phyloP scores from a whole-genome alignment of 1,140 invertebrate genomes.

The Listronotus bonariensis region DNA sequence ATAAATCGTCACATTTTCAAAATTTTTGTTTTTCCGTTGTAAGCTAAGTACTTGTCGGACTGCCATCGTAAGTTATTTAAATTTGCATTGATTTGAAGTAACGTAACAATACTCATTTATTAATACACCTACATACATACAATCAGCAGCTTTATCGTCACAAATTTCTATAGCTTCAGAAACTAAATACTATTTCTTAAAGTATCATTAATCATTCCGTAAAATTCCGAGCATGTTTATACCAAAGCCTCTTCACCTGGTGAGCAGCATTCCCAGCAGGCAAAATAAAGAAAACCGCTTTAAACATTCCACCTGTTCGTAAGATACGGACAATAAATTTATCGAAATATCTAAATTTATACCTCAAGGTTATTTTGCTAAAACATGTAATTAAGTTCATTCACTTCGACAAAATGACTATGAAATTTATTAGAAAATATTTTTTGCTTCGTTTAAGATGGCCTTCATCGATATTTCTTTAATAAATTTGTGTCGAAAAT shows the following conservation, averaged over 20 bases:
- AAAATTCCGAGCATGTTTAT: too few relatives aligned
- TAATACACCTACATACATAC: too few relatives aligned
- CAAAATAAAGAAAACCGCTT: slow-evolving; percentile 9
- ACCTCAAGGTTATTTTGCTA: slow-evolving; percentile 17
- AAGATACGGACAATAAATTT: slow-evolving; percentile 22
- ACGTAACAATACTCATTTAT: too few relatives aligned
- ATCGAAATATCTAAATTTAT: slow-evolving; percentile 27
- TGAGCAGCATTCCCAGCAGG: slow-evolving; percentile 6
- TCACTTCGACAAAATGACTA: slow-evolving; percentile 16
- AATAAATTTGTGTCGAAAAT: slow-evolving; percentile 2
- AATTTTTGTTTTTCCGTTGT: too few relatives aligned
- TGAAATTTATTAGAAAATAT: slow-evolving; percentile 13
- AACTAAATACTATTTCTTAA: too few relatives aligned
- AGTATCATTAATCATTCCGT: too few relatives aligned
- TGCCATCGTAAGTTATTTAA: too few relatives aligned
- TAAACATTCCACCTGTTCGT: slow-evolving; percentile 20
- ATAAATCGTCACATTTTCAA: too few relatives aligned
- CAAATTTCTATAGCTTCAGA: too few relatives aligned
- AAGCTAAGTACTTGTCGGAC: too few relatives aligned
- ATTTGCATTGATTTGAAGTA: too few relatives aligned
- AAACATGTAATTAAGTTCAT: slow-evolving; percentile 21
- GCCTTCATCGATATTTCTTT: slow-evolving; percentile 3
- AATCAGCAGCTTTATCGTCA: too few relatives aligned
- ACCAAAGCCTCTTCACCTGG: neutral
- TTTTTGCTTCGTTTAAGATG: slow-evolving; percentile 6